Evolutionary conservation across 2,113 vertebrate genomes (phyloP), one percentile per base, ranked within the genome.

Genomic region (Dasyurus viverrinus): DNA sequence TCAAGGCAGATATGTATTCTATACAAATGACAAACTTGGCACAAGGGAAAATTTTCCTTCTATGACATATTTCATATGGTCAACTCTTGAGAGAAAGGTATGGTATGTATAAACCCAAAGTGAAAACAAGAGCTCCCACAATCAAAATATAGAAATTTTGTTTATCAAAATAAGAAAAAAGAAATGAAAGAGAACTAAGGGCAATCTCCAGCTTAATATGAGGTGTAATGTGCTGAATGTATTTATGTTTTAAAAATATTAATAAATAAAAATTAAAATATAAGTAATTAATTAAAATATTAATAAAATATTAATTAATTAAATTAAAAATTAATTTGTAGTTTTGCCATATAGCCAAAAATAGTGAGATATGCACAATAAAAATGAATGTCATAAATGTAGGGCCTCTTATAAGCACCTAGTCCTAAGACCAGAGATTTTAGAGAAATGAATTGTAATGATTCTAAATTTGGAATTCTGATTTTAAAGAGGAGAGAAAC

Each of bases 261-360:
- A n/a, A n/a, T n/a, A n/a, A n/a, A n/a, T n/a, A n/a, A n/a, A n/a
- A n/a, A n/a, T n/a, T n/a, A n/a, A n/a, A n/a, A n/a, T n/a, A n/a
- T n/a, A n/a, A n/a, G n/a, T n/a, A n/a, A n/a, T n/a, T n/a, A n/a
- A n/a, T n/a, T n/a, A n/a, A n/a, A n/a, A n/a, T n/a, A n/a, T n/a
- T n/a, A n/a, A n/a, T n/a, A n/a, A n/a, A n/a, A n/a, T n/a, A n/a
- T n/a, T n/a, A n/a, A n/a, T n/a, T n/a, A n/a, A n/a, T n/a, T n/a
- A n/a, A n/a, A n/a, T n/a, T n/a, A n/a, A n/a, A n/a, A n/a, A n/a
- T n/a, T n/a, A 54, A 0, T 89, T 84, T 60, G 91, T 47, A 30
- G 27, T 9, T 92, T 89, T 92, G 48, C 54, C 52, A 95, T 90
- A 91, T 48, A 93, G 76, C 52, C 60, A 52, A 52, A 52, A 52